Evolutionary conservation across 2,797 vertebrate species (phyloP).

Genomic region (Chrosomus eos): DNA sequence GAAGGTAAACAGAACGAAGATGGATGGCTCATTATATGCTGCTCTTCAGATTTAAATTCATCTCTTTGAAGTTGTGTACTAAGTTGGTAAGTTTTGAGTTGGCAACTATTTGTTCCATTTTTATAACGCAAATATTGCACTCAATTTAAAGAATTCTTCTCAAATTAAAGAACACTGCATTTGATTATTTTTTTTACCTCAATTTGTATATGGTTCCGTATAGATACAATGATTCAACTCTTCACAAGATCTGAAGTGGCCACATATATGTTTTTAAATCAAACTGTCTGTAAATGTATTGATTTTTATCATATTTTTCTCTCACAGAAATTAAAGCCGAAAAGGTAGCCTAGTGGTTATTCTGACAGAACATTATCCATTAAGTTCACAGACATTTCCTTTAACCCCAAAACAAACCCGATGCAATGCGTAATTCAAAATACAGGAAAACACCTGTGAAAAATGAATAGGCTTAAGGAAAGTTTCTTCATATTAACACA

Average conservation of each 20-base stretch:
- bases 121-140: background rate
- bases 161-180: constrained; percentile 6
- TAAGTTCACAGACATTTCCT: background rate
- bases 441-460: background rate
- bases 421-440: background rate
- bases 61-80: background rate
- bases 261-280: background rate
- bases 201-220: background rate
- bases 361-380: background rate
- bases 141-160: background rate
- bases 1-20: constrained; percentile 30
- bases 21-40: constrained; percentile 15
- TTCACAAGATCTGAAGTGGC: constrained; percentile 9
- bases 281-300: background rate
- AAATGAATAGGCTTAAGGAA: background rate
- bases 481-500: background rate
- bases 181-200: background rate
- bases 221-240: background rate
- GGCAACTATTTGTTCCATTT: constrained; percentile 24
- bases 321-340: background rate
- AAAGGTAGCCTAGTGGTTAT: background rate
- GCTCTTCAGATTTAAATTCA: constrained; percentile 4
- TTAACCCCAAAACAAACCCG: background rate
- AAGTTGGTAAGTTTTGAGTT: constrained; percentile 19
- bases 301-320: background rate